Evolutionary conservation across 2,113 vertebrate species (phyloP), one percentile per base, ranked within the genome.

Genomic region (Cyprinodon tularosa): DNA sequence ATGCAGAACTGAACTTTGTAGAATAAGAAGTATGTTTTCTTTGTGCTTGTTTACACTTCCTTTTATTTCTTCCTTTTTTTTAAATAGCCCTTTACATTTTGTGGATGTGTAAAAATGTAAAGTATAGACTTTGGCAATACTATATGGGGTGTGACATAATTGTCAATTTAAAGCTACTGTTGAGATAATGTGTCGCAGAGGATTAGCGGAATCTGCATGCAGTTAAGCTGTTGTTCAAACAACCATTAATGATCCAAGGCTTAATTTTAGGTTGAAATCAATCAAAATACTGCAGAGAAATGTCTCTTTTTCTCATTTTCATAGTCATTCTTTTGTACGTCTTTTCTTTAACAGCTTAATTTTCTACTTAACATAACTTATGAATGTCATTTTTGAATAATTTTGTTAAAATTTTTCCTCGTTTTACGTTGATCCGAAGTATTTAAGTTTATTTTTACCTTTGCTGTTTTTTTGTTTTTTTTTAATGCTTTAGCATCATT

Each of bases 1-100:
- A 69, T 88, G 93, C 90, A 0, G 68, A 82, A 88, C 42, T 71
- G 15, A 14, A 59, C 63, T 80, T 72, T 74, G 71, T 73, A 57
- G 39, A 85, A 77, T 84, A 84, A 89, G 75, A 82, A 82, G 45
- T 20, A 38, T 48, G 77, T 73, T 68, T 62, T 72, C 40, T 70
- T 70, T 63, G 37, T 38, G 70, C 62, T 12, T 83, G 36, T 72
- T 84, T 62, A 50, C 29, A 74, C 74, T 87, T 93, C 82, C 85
- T 88, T 29, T 29, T 29, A 20, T n/a, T 57, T 57, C n/a, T 48
- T 15, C 42, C 42, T 42, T 48, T 48, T 66, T 45, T 40, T 69
- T 60, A 71, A 2, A 20, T 71, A 4, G 8, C n/a, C 44, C 57
- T 62, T 11, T 73, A 4, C 45, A 57, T 62, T 9, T 71, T 76